Evolutionary conservation across 64 coral and sea anemone species (phyloP).

Genomic region (Porites australiensis): DNA sequence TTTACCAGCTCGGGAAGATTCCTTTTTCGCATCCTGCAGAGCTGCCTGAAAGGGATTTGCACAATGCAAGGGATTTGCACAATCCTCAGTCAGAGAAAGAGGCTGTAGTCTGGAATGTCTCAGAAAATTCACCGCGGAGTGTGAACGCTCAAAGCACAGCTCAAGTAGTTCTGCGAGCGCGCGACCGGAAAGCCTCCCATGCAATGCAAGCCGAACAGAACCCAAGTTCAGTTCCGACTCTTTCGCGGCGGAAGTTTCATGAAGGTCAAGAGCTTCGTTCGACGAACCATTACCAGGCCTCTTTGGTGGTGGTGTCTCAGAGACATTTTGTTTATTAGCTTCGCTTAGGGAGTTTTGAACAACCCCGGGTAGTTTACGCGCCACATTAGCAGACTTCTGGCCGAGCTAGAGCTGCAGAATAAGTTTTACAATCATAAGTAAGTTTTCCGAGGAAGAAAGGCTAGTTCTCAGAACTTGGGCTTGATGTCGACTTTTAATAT

Average conservation of each 20-base stretch:
- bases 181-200: background rate
- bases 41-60: background rate
- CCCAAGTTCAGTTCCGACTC: conserved; percentile 3
- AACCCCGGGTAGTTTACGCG: background rate
- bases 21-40: conserved; percentile 16
- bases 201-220: background rate
- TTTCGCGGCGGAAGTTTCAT: background rate
- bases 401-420: background rate
- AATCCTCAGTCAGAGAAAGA: background rate
- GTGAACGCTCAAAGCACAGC: conserved; percentile 1
- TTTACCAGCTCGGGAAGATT: conserved; percentile 3
- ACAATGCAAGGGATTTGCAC: background rate
- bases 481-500: no score
- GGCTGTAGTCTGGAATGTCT: background rate
- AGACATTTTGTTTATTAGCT: background rate
- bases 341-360: background rate
- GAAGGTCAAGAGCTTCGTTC: background rate
- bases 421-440: no score
- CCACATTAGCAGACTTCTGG: background rate
- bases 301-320: background rate
- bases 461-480: no score
- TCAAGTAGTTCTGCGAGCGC: background rate
- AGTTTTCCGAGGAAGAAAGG: no score
- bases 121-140: background rate
- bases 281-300: background rate